phyloP scores from a whole-genome alignment of 2,113 vertebrate genomes.

The Chitala chitala region DNA sequence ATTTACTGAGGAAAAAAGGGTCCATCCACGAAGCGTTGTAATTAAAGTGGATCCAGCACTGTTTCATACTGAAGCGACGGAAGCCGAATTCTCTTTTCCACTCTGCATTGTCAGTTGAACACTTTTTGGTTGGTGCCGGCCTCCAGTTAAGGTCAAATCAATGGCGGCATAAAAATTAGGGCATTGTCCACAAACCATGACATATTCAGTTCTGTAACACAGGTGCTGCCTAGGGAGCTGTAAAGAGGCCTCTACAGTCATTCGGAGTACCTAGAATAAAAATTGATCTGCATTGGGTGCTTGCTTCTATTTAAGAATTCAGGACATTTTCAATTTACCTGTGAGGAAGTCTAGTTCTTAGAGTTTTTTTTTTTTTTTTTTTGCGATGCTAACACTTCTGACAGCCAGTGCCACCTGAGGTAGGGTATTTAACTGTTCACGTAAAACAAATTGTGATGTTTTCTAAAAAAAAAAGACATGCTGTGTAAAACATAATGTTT shows the following conservation, averaged over 20 bases:
- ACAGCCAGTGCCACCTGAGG: neutral
- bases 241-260: neutral
- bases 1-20: conserved; percentile 28
- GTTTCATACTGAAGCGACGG: conserved; percentile 45
- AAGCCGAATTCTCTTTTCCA: conserved; percentile 39
- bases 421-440: neutral
- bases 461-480: neutral
- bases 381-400: neutral
- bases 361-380: neutral
- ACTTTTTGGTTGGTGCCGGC: neutral
- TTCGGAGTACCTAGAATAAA: neutral
- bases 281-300: neutral
- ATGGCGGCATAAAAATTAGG: neutral
- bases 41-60: conserved; percentile 59
- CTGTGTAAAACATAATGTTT: too few relatives aligned
- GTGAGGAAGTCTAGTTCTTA: neutral
- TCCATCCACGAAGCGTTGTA: conserved; percentile 20
- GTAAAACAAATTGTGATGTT: neutral
- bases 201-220: neutral
- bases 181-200: neutral
- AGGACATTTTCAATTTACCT: neutral
- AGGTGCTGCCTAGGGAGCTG: neutral
- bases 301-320: neutral
- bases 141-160: neutral
- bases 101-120: conserved; percentile 22